A percentile compares a stretch with the other conserved stretches of the same genome.
Evolutionary conservation across 2,888 invertebrate species (phyloP).

Genomic region (Cephus runcator): DNA sequence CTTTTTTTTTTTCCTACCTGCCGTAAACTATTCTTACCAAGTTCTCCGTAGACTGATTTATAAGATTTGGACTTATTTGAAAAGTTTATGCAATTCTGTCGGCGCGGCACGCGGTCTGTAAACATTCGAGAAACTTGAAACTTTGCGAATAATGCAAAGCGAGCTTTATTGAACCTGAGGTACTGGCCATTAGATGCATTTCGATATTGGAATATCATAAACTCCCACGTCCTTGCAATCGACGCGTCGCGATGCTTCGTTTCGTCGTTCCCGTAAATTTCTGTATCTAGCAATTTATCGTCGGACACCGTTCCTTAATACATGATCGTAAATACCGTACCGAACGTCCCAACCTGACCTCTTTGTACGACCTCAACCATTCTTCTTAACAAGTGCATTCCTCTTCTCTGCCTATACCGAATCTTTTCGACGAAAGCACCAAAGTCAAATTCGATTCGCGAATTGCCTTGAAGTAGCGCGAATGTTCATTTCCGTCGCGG

Average conservation of each 20-base stretch:
- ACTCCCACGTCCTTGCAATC: conserved; percentile 10
- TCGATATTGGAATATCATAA: conserved; percentile 22
- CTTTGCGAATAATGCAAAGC: conserved; percentile 38
- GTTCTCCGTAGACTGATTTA: conserved; percentile 38
- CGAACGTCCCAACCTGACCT: background rate
- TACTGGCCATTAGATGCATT: conserved; percentile 33
- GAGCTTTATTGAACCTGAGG: conserved; percentile 25
- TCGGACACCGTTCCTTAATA: background rate
- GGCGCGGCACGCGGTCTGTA: conserved; percentile 34
- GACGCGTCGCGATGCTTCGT: background rate
- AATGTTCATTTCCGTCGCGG: background rate
- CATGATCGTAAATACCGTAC: background rate
- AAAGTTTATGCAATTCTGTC: conserved; percentile 57
- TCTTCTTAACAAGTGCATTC: background rate
- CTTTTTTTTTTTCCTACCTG: background rate
- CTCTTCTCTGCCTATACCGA: background rate
- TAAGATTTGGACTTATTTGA: conserved; percentile 55
- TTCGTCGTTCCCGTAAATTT: background rate
- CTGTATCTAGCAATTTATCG: background rate
- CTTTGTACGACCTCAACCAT: background rate
- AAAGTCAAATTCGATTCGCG: background rate
- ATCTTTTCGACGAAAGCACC: background rate
- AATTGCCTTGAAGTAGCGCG: background rate
- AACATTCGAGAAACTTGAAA: conserved; percentile 46
- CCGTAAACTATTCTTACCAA: background rate